Conservation (phyloP, 1,140 invertebrate species). For the Polypedilum vanderplanki region DNA sequence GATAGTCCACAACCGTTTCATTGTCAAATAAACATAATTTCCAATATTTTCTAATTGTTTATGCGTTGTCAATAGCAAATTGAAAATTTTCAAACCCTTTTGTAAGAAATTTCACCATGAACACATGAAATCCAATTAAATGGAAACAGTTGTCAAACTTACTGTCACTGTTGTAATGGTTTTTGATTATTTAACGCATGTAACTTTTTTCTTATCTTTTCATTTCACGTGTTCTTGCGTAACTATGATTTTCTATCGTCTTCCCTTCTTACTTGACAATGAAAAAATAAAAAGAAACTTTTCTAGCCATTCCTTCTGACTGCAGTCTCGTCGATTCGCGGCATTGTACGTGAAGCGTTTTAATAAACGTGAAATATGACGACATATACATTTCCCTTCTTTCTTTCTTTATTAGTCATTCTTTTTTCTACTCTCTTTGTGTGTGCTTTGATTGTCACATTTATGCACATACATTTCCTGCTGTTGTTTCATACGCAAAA, state of each 20-base stretch:
- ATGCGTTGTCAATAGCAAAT: neutral
- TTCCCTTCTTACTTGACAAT: no score
- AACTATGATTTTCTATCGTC: neutral
- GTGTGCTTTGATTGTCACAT: neutral
- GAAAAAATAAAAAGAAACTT: no score
- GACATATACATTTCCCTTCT: neutral
- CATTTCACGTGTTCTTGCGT: constrained; percentile 7
- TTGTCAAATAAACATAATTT: neutral
- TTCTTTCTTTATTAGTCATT: neutral
- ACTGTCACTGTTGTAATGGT: no score
- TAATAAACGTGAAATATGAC: constrained; percentile 4
- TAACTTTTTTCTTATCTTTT: no score
- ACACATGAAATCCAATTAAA: neutral
- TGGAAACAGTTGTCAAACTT: no score
- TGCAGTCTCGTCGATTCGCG: no score
- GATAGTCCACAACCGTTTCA: neutral
- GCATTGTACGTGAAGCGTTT: neutral
- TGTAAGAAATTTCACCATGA: neutral
- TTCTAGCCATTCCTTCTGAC: no score
- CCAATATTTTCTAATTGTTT: neutral
- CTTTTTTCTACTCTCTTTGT: no score
- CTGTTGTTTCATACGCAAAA: neutral
- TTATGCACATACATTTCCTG: constrained; percentile 17
- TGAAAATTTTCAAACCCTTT: neutral
- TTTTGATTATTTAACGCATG: no score